Conservation (phyloP, 2,888 invertebrate species). For the Oscheius sp. region DNA sequence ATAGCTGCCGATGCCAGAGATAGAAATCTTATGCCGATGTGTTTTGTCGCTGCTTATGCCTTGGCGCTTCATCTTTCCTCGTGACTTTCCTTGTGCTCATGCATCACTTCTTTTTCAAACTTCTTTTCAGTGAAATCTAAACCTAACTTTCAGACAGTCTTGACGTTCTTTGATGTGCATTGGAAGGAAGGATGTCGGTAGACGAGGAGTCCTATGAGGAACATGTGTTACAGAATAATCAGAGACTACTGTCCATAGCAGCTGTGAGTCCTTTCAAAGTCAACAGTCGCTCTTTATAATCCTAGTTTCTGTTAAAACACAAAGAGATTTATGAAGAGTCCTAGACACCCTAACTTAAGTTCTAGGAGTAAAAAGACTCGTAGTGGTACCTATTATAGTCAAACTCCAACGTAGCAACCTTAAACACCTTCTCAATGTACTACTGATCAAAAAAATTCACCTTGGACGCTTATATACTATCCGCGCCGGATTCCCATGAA, state of each 20-base stretch:
- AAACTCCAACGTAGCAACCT: too few relatives aligned
- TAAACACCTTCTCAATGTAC: too few relatives aligned
- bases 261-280: conserved; percentile 39
- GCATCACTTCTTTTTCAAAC: background rate
- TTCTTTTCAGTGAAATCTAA: background rate
- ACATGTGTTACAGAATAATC: conserved; percentile 57
- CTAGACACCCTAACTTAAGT: too few relatives aligned
- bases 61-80: conserved; percentile 35
- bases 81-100: conserved; percentile 8
- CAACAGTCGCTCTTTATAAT: background rate
- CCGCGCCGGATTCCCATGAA: too few relatives aligned
- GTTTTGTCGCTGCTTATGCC: conserved; percentile 22
- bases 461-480: too few relatives aligned
- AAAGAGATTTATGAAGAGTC: background rate
- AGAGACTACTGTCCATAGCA: conserved; percentile 47
- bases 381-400: too few relatives aligned
- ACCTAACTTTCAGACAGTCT: conserved; percentile 1
- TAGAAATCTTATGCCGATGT: conserved; percentile 20
- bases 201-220: conserved; percentile 50
- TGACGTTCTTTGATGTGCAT: conserved; percentile 16
- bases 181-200: conserved; percentile 24
- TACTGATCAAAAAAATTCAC: too few relatives aligned
- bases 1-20: background rate
- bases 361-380: too few relatives aligned
- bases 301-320: background rate